A percentile compares a stretch with the other conserved stretches of the same genome.
phyloP scores from a whole-genome alignment of 30 jellyfish, hydroid and myxozoan genomes.

The Chrysaora quinquecirrha region DNA sequence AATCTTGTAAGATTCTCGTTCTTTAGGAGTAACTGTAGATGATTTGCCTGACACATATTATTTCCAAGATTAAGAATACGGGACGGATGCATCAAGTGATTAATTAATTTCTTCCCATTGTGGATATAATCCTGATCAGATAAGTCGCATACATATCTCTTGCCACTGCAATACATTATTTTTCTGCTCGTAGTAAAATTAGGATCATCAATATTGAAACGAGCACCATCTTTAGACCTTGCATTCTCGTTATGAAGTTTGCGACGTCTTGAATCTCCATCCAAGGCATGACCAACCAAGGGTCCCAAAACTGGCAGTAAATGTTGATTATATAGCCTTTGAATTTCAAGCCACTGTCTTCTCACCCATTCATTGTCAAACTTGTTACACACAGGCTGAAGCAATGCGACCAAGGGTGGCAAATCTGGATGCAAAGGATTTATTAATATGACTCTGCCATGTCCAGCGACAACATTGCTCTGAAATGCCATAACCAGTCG shows the following conservation, averaged over 20 bases:
- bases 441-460: slow-evolving; percentile 44
- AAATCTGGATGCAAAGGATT: slow-evolving; percentile 32
- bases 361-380: too few relatives aligned
- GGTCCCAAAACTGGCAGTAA: slow-evolving; percentile 56
- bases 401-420: slow-evolving; percentile 40
- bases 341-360: slow-evolving; percentile 23
- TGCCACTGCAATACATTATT: background rate
- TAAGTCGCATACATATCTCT: background rate
- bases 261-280: slow-evolving; percentile 52
- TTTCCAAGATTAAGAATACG: slow-evolving; percentile 19
- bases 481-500: slow-evolving; percentile 2
- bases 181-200: slow-evolving; percentile 10
- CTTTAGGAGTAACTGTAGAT: slow-evolving; percentile 14
- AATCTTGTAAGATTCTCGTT: background rate
- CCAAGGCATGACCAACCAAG: slow-evolving; percentile 67
- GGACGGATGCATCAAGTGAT: slow-evolving; percentile 44
- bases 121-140: slow-evolving; percentile 57
- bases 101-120: slow-evolving; percentile 26
- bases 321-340: slow-evolving; percentile 17
- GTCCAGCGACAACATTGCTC: slow-evolving; percentile 7
- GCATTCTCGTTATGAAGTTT: slow-evolving; percentile 15
- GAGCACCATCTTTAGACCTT: slow-evolving; percentile 21
- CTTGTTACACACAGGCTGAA: slow-evolving; percentile 28
- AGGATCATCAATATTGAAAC: slow-evolving; percentile 5
- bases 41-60: slow-evolving; percentile 30